Evolutionary conservation across 1,140 invertebrate species (phyloP), one percentile per base, ranked within the genome.

Genomic region (Globodera ellingtonae): DNA sequence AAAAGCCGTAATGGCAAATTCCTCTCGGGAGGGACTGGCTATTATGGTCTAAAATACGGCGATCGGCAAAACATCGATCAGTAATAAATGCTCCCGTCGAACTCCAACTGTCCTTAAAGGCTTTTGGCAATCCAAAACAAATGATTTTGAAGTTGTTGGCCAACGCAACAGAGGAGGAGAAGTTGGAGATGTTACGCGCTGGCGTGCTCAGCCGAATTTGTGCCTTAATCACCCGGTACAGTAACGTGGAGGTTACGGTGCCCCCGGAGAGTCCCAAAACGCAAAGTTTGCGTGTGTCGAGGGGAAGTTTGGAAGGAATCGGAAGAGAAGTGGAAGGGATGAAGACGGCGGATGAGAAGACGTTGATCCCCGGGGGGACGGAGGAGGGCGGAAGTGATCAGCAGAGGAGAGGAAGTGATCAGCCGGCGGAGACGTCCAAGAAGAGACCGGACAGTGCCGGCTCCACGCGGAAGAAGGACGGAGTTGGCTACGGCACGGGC

Each of bases 401-500:
- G 66, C 66, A 44, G 35, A 21, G 18, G 35, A 21, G 66, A 10
- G 35, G 66, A n/a, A 69, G 66, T 24, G 66, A 69, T 24, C 66
- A 50, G 52, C 9, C 8, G 47, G 35, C 62, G 52, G 13, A 44
- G 24, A 72, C 84, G 13, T 44, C 47, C 70, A 75, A 10, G 13
- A 71, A 80, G 24, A 62, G 72, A 6, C 10, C 62, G 44, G 59
- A 15, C 47, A 85, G 69, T 46, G 65, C 81, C 50, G 59, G 71
- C 6, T 18, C 75, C 4, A 70, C 74, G 13, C 74, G 80, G 50
- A 62, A 77, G 47, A 50, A 21, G 48, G 97, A 97, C 83, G 92
- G 92, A 8, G 95, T 95, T 1, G 96, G 96, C 5, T 98, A 96
- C 90, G 96, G 95, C 15, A 96, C 95, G 0, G 96, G 96, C 1